These are phyloP conservation scores for Syrista parreyssii DNA, from an alignment of 2,888 invertebrate species.

Conservation along the genomic window DNA sequence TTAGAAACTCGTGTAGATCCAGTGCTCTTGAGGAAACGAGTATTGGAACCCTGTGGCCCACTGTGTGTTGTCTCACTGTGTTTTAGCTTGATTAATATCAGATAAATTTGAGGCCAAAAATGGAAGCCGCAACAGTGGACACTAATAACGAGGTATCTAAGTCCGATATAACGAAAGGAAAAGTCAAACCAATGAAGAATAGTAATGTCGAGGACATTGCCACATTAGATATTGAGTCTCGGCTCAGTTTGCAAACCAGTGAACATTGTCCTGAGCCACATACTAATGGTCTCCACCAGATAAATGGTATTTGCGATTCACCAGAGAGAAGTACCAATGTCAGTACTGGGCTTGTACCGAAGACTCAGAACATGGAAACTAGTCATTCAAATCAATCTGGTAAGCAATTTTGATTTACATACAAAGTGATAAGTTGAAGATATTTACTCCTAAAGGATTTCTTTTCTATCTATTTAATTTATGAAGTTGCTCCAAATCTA, in stretches of 20 bases:
- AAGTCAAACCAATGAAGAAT: conserved; percentile 40
- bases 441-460: not conserved
- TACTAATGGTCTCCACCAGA: conserved; percentile 55
- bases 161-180: conserved; percentile 33
- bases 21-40: conserved; percentile 21
- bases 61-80: conserved; percentile 19
- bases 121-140: conserved; percentile 40
- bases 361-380: conserved; percentile 53
- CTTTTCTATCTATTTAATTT: not conserved
- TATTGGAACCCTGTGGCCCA: conserved; percentile 9
- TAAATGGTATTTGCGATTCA: conserved; percentile 56
- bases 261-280: conserved; percentile 39
- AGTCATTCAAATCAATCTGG: conserved; percentile 60
- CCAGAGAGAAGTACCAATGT: conserved; percentile 41
- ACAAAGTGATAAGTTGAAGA: not conserved
- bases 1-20: conserved; percentile 22
- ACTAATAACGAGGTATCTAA: conserved; percentile 34
- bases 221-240: conserved; percentile 54
- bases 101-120: conserved; percentile 21
- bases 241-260: conserved; percentile 47
- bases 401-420: conserved; percentile 24
- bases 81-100: conserved; percentile 14
- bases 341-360: conserved; percentile 31
- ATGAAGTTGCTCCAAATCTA: not conserved
- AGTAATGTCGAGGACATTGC: conserved; percentile 44